Conservation (phyloP, 2,797 vertebrate species). For the Cuculus canorus region DNA sequence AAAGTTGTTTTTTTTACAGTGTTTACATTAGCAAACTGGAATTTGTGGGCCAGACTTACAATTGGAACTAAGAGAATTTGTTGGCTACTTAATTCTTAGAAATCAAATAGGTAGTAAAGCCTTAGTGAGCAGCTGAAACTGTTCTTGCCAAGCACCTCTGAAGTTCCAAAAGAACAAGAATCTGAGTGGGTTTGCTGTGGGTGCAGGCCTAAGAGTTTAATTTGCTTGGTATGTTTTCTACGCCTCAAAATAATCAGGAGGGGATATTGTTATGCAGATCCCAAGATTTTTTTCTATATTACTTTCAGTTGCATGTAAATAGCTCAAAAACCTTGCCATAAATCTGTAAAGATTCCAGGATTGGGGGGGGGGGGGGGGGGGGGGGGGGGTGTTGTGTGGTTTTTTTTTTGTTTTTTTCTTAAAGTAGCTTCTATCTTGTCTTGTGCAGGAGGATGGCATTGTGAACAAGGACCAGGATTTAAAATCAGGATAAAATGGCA, state of each 20-base stretch:
- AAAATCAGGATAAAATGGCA: neutral
- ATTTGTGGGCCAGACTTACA: conserved; percentile 2
- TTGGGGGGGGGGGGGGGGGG: too few species aligned
- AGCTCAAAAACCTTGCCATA: neutral
- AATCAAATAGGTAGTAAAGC: conserved; percentile 12
- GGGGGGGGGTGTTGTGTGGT: too few species aligned
- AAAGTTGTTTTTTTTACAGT: conserved; percentile 20
- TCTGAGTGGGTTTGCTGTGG: conserved; percentile 26
- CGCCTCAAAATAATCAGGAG: conserved; percentile 23
- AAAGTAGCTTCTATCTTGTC: neutral
- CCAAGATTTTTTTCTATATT: conserved; percentile 17
- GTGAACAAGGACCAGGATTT: neutral
- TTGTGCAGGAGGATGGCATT: neutral
- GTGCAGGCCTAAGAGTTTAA: neutral
- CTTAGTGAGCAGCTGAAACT: neutral
- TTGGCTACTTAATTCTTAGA: conserved; percentile 28
- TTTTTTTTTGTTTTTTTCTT: neutral
- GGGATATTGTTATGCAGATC: neutral
- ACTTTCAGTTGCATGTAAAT: conserved; percentile 22
- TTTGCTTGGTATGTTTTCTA: conserved; percentile 51
- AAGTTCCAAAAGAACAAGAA: conserved; percentile 21
- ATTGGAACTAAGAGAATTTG: neutral
- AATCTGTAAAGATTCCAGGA: conserved; percentile 9
- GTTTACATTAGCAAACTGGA: conserved; percentile 36
- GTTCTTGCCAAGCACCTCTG: neutral